Evolutionary conservation across 30 jellyfish, hydroid and myxozoan genomes (phyloP), one percentile per base, ranked within the genome.

Genomic region (Aurelia aurita complex sp. Pacific): DNA sequence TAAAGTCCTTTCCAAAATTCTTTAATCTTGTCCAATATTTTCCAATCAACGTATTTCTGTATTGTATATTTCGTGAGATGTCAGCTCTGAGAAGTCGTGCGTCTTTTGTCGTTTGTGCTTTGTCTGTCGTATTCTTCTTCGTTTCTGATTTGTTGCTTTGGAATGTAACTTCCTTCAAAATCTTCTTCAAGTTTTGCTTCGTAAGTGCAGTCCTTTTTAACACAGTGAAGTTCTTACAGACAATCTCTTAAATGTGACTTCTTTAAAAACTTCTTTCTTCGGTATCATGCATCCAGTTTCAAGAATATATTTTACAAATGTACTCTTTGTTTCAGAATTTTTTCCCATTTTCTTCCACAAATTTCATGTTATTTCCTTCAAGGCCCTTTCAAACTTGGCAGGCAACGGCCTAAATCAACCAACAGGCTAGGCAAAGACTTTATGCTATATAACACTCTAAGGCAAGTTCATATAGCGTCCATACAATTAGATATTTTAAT

Each of bases 381-480:
- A 46, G 8, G 57, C 57, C 57, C 57, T 17, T 67, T 29, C 1
- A 14, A 32, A 29, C 59, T 35, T 35, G 63, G 42, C 61, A 16
- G 36, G 62, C 11, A 10, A 42, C 36, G 80, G 63, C 52, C 76
- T 66, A 35, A 43, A 70, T 11, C 80, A 42, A 23, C 63, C 18
- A 16, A 11, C 64, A 23, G 52, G 52, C 80, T 40, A 7, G 34
- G 16, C 57, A 46, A 9, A 46, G 57, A 46, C 57, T 9, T 46
- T 4, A 46, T 46, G 57, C 57, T 46, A 1, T 1, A 46, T 46
- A 46, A 9, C 57, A 46, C 57, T 46, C 57, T 9, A 46, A 46
- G 57, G 57, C 57, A 46, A 46, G 57, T 1, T 7, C 57, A 46
- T 46, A 36, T 70, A 70, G 80, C 80, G 80, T 70, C 80, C 16